Percentiles rank a stretch among this genome's conserved stretches.
phyloP scores from a whole-genome alignment of 2,888 invertebrate species.

The Plagiodera versicolora region DNA sequence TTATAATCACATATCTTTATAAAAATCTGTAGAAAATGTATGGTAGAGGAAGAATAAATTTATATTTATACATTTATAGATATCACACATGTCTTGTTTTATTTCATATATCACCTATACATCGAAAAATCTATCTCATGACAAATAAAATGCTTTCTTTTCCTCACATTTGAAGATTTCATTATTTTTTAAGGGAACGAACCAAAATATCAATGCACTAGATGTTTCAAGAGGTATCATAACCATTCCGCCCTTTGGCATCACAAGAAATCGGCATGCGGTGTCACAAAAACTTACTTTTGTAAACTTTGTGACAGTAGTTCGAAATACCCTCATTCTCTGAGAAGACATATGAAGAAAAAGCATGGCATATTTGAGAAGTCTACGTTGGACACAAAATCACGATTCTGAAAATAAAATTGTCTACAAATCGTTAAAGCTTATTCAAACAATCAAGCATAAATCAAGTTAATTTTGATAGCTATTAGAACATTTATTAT shows the following conservation, averaged over 20 bases:
- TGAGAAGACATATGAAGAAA: slow-evolving; percentile 17
- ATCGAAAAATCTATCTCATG: no score
- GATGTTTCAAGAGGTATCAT: not conserved
- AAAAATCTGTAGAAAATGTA: no score
- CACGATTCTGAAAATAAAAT: not conserved
- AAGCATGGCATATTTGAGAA: slow-evolving; percentile 24
- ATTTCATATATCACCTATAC: no score
- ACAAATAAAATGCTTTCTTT: not conserved
- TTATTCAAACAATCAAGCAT: no score
- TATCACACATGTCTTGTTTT: no score
- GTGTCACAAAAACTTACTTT: not conserved
- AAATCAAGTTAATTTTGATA: no score
- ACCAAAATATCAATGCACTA: not conserved
- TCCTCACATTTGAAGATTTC: not conserved
- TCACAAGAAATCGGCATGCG: not conserved
- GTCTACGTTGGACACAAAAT: not conserved
- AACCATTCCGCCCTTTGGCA: not conserved
- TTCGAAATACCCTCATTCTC: slow-evolving; percentile 25
- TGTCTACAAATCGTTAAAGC: no score
- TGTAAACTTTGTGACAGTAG: slow-evolving; percentile 46
- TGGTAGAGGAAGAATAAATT: no score
- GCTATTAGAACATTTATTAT: no score
- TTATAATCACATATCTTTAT: no score
- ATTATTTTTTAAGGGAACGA: not conserved
- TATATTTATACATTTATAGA: no score